Conservation (phyloP, 2,797 vertebrate genomes). For the Trachops cirrhosus region DNA sequence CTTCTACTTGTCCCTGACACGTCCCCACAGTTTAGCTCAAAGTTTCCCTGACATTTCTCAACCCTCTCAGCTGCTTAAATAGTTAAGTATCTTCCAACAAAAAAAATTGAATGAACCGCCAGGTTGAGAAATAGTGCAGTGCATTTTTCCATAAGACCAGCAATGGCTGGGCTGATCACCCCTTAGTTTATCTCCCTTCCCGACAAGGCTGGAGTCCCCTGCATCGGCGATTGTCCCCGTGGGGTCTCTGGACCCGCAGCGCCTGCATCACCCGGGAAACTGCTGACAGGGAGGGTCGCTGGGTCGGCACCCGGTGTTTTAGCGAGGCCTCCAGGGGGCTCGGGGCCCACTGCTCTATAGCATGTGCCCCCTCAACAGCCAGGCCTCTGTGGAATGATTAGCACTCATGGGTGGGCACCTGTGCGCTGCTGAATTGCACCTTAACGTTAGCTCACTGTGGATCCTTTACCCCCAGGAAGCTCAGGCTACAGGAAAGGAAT, state of each 20-base stretch:
- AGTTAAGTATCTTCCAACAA: not conserved
- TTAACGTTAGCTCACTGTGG: not conserved
- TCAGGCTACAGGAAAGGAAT: not conserved
- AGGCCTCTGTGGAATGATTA: not conserved
- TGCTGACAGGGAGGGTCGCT: not conserved
- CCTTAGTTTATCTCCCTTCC: not conserved
- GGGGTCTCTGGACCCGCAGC: not conserved
- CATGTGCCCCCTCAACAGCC: not conserved
- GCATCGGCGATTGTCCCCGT: not conserved
- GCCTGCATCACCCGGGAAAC: not conserved
- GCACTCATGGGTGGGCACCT: not conserved
- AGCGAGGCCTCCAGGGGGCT: not conserved
- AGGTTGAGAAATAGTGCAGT: not conserved
- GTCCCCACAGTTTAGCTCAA: not conserved
- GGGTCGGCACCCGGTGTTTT: not conserved
- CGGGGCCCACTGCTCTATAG: not conserved
- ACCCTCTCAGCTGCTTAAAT: not conserved
- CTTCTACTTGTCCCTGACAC: not conserved
- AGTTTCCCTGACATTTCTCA: slow-evolving; percentile 29
- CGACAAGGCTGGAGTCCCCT: not conserved
- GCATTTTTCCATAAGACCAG: not conserved
- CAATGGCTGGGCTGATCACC: not conserved
- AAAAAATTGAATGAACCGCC: not conserved
- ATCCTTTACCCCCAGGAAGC: not conserved
- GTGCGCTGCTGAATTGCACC: not conserved